Percentiles rank a stretch among this genome's conserved stretches.
phyloP scores from a whole-genome alignment of 2,797 vertebrate species.

The Labeo calbasu region DNA sequence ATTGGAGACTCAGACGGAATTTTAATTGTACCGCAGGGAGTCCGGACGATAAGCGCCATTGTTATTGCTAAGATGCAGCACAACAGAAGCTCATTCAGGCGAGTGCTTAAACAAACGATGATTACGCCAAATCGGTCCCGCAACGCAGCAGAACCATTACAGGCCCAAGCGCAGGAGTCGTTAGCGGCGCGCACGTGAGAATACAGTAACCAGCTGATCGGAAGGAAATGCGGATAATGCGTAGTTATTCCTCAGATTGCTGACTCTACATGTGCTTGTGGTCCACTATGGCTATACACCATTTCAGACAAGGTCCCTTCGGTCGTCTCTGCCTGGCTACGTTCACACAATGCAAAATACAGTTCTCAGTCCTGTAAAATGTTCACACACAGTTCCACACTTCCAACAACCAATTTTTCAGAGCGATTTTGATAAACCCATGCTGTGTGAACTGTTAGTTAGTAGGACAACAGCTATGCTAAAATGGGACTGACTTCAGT shows the following conservation, averaged over 20 bases:
- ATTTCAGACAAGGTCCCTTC: neutral
- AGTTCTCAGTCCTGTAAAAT: neutral
- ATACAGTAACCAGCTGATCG: constrained; percentile 43
- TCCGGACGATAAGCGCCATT: constrained; percentile 73
- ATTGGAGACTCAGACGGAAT: constrained; percentile 79
- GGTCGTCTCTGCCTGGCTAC: neutral
- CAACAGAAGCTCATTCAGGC: constrained; percentile 68
- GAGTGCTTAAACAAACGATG: constrained; percentile 64
- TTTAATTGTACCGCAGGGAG: constrained; percentile 83
- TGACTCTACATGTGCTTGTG: constrained; percentile 5
- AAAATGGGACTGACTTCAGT: neutral
- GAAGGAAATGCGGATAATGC: constrained; percentile 23
- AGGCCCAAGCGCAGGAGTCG: constrained; percentile 42
- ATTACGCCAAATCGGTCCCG: constrained; percentile 61
- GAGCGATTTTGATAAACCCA: no score
- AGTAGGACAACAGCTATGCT: neutral
- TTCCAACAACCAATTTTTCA: no score
- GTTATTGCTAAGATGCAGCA: constrained; percentile 75
- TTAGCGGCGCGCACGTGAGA: constrained; percentile 53
- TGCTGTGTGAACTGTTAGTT: no score
- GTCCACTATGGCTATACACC: neutral
- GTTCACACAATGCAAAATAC: neutral
- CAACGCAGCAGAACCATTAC: constrained; percentile 41
- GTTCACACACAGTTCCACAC: neutral
- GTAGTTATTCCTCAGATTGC: constrained; percentile 32